Evolutionary conservation across 1,140 invertebrate species (phyloP).

Genomic region (Nephila pilipes): DNA sequence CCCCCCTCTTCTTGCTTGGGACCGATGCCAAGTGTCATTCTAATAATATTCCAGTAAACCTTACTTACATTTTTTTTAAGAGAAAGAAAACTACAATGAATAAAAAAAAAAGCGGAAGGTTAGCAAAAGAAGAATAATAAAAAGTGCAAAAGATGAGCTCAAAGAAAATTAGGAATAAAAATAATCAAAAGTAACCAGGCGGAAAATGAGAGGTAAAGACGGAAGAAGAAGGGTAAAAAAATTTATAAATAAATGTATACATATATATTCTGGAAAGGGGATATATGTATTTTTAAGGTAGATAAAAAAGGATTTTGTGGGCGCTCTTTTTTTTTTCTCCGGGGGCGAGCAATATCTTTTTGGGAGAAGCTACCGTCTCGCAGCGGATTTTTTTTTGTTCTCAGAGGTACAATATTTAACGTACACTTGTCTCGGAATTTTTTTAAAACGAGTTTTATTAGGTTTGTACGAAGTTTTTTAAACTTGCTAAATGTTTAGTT

Average conservation of each 20-base stretch:
- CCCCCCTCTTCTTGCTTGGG: constrained; percentile 8
- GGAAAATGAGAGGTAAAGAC: constrained; percentile 21
- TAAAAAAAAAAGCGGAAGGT: background rate
- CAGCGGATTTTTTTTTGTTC: background rate
- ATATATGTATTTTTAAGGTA: background rate
- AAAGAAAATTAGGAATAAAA: constrained; percentile 14
- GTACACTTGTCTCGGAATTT: background rate
- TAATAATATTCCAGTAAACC: constrained; percentile 69
- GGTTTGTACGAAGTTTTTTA: too few relatives aligned
- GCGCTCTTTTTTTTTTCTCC: background rate
- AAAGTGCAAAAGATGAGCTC: background rate
- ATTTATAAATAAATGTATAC: background rate
- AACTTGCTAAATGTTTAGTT: too few relatives aligned
- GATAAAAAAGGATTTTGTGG: background rate
- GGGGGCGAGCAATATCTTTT: background rate
- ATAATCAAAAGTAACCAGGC: background rate
- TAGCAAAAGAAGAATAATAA: background rate
- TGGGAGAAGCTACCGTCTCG: background rate
- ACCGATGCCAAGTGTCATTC: constrained; percentile 71
- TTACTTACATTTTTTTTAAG: background rate
- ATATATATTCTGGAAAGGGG: background rate
- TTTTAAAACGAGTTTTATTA: too few relatives aligned
- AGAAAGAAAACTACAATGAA: background rate
- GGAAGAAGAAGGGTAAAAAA: background rate
- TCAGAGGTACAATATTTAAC: background rate